phyloP scores from a whole-genome alignment of 2,797 vertebrate genomes.

The Bovichtus diacanthus region DNA sequence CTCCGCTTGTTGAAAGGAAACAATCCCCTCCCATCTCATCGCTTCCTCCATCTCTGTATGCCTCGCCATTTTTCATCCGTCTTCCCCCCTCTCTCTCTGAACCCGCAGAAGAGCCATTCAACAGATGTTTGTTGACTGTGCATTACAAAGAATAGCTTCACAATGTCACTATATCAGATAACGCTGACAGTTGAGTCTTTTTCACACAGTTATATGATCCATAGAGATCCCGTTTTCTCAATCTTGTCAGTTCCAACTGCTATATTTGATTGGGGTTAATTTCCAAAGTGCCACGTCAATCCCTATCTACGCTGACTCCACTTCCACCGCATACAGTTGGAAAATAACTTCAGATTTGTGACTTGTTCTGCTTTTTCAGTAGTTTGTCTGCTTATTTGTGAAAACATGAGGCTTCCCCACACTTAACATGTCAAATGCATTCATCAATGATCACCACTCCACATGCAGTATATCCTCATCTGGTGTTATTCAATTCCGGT shows the following conservation, averaged over 20 bases:
- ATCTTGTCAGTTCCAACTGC: background rate
- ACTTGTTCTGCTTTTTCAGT: background rate
- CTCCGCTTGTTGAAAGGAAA: background rate
- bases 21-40: slow-evolving; percentile 5
- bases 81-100: background rate
- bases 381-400: background rate
- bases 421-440: slow-evolving; percentile 5
- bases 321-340: background rate
- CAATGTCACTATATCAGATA: slow-evolving; percentile 25
- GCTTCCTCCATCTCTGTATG: slow-evolving; percentile 13
- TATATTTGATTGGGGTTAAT: background rate
- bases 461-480: slow-evolving; percentile 3
- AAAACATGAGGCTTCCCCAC: background rate
- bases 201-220: slow-evolving; percentile 11
- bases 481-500: slow-evolving; percentile 10
- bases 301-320: background rate
- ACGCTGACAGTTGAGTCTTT: slow-evolving; percentile 25
- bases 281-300: slow-evolving; percentile 4
- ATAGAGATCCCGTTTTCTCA: background rate
- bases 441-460: background rate
- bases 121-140: slow-evolving; percentile 38
- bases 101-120: slow-evolving; percentile 10
- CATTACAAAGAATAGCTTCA: slow-evolving; percentile 7
- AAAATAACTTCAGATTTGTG: background rate
- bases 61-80: slow-evolving; percentile 10